Percentiles rank a stretch among this genome's conserved stretches.
Evolutionary conservation across 2,888 invertebrate species (phyloP).

Genomic region (Heliconius hortense): DNA sequence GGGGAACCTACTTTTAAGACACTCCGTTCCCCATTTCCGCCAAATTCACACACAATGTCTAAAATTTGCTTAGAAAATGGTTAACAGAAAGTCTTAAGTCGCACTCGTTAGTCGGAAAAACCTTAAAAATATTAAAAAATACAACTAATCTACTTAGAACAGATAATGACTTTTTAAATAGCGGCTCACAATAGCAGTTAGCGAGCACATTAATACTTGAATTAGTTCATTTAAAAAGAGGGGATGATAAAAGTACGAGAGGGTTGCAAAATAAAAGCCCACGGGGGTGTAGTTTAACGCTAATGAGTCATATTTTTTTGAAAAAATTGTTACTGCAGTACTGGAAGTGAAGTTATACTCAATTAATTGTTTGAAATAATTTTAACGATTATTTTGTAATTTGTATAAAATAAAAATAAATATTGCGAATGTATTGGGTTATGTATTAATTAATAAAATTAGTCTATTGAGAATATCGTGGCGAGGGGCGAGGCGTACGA

Average conservation of each 20-base stretch:
- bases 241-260: slow-evolving; percentile 11
- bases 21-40: too few species aligned
- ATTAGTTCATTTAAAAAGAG: slow-evolving; percentile 16
- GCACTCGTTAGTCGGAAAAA: neutral
- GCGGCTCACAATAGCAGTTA: slow-evolving; percentile 8
- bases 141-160: neutral
- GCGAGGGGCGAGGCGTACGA: too few species aligned
- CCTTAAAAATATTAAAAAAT: neutral
- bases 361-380: slow-evolving; percentile 1
- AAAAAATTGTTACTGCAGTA: slow-evolving; percentile 2
- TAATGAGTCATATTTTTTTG: slow-evolving; percentile 17
- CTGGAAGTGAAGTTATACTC: neutral
- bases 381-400: neutral
- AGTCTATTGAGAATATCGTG: too few species aligned
- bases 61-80: too few species aligned
- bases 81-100: neutral
- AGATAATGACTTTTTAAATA: neutral
- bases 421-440: too few species aligned
- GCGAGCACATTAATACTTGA: slow-evolving; percentile 4
- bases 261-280: slow-evolving; percentile 20
- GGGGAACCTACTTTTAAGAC: too few species aligned
- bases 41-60: too few species aligned
- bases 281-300: slow-evolving; percentile 9
- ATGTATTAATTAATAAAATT: too few species aligned
- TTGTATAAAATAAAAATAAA: too few species aligned